A percentile compares a stretch with the other conserved stretches of the same genome.
These are phyloP conservation scores for Matsumurasca onukii DNA, from an alignment of 1,140 invertebrate genomes.

Conservation along the genomic window DNA sequence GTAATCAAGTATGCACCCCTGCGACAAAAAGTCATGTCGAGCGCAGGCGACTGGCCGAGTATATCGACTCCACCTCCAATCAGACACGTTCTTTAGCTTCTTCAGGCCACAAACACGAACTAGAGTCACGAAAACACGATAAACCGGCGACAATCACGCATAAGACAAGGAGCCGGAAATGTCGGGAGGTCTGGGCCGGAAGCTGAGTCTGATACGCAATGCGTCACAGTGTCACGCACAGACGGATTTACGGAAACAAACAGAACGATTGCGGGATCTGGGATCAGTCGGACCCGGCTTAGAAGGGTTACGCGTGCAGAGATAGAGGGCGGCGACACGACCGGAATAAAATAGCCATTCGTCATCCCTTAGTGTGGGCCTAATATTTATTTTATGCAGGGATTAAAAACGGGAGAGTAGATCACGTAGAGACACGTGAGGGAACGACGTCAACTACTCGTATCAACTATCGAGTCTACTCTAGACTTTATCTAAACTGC, in stretches of 20 bases:
- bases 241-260: background rate
- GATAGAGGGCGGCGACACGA: slow-evolving; percentile 12
- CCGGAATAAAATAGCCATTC: slow-evolving; percentile 18
- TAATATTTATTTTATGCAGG: slow-evolving; percentile 23
- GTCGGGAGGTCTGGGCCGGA: background rate
- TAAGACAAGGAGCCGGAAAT: background rate
- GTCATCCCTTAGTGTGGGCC: slow-evolving; percentile 5
- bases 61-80: too few relatives aligned
- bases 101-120: background rate
- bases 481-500: too few relatives aligned
- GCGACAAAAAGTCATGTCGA: too few relatives aligned
- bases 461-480: too few relatives aligned
- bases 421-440: slow-evolving; percentile 8
- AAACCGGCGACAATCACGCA: background rate
- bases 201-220: background rate
- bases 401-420: slow-evolving; percentile 19
- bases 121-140: background rate
- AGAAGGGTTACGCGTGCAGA: slow-evolving; percentile 17
- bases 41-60: too few relatives aligned
- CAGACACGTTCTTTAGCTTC: background rate
- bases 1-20: too few relatives aligned
- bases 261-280: background rate
- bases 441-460: too few relatives aligned
- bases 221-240: background rate
- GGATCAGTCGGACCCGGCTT: background rate